These are phyloP conservation scores for Pterois miles DNA, from an alignment of 2,797 vertebrate species.

Conservation along the genomic window DNA sequence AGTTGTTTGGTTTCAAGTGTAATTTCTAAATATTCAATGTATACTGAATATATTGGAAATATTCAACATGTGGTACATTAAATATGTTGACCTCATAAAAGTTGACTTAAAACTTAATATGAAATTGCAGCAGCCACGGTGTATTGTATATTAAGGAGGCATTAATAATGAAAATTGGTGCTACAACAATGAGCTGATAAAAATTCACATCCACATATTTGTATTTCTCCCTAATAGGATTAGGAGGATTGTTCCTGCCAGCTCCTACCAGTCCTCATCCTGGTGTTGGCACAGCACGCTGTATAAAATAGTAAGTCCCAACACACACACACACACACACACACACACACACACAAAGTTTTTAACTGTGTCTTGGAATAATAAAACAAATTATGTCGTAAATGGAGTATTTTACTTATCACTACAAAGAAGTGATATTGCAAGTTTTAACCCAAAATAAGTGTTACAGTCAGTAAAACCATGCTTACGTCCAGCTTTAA, in stretches of 20 bases:
- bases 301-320: constrained; percentile 15
- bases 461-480: constrained; percentile 10
- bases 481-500: not conserved
- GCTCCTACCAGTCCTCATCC: constrained; percentile 33
- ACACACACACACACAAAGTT: not conserved
- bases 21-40: constrained; percentile 49
- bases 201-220: constrained; percentile 64
- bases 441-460: not conserved
- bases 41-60: constrained; percentile 31
- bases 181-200: constrained; percentile 47
- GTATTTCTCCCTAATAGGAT: constrained; percentile 68
- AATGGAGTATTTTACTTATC: constrained; percentile 10
- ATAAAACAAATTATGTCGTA: constrained; percentile 1
- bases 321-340: constrained; percentile 1
- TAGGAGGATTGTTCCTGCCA: constrained; percentile 50
- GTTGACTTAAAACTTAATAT: constrained; percentile 19
- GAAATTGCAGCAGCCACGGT: constrained; percentile 21
- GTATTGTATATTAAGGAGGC: constrained; percentile 18
- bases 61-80: constrained; percentile 9
- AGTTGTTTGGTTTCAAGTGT: constrained; percentile 52
- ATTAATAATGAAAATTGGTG: constrained; percentile 44
- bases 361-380: not conserved
- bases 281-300: constrained; percentile 8
- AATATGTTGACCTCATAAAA: constrained; percentile 31
- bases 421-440: not conserved